A percentile compares a stretch with the other conserved stretches of the same genome.
Conservation (phyloP, 2,888 invertebrate species). For the Psylliodes chrysocephalus region DNA sequence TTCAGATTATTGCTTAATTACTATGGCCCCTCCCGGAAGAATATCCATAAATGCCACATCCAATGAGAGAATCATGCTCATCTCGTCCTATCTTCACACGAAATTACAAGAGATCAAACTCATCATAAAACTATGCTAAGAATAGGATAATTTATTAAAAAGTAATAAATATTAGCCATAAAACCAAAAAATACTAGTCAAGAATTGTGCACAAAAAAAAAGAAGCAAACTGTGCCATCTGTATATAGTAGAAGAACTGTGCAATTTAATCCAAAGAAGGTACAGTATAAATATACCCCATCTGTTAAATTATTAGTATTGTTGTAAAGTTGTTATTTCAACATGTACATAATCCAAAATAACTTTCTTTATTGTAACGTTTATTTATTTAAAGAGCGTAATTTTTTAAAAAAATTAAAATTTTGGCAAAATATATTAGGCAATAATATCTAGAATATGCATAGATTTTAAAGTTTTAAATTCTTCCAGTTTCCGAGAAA, state of each 20-base stretch:
- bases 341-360: no score
- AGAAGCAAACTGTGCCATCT: slow-evolving; percentile 19
- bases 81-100: slow-evolving; percentile 17
- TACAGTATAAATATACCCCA: slow-evolving; percentile 1
- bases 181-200: slow-evolving; percentile 17
- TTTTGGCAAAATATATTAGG: no score
- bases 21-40: slow-evolving; percentile 17
- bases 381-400: no score
- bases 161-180: not conserved
- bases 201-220: not conserved
- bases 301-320: no score
- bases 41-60: not conserved
- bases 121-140: slow-evolving; percentile 24
- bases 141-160: not conserved
- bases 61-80: slow-evolving; percentile 12
- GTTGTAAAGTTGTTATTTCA: no score
- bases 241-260: not conserved
- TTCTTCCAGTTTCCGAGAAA: no score
- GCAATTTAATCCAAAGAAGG: slow-evolving; percentile 13
- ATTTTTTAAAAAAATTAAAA: no score
- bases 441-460: no score
- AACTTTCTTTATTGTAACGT: no score
- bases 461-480: no score
- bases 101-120: slow-evolving; percentile 25
- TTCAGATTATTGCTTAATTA: slow-evolving; percentile 7